Base-by-base conservation (phyloP, 2,888 invertebrate species). In the Exocentrus adspersus region DNA sequence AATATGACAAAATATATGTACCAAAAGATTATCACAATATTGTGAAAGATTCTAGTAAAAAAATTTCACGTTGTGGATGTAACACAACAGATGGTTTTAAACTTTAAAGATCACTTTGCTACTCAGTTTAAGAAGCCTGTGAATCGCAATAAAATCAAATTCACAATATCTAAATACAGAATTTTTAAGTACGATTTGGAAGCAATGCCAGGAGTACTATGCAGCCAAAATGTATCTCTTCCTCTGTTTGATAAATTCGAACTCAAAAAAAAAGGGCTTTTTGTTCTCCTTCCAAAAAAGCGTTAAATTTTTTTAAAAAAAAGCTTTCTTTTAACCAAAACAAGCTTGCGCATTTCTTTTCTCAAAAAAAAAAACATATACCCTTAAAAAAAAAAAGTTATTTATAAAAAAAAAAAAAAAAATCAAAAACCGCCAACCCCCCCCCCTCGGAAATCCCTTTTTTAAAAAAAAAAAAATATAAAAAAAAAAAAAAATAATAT, bases 161-260 rank as follows among this genome's bases (percentile, higher is more conserved):
- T 56, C 20, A 61, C 61, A 10, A 43, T 61, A 17, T 43, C 28
- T 7, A 61, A 42, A 48, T 56, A 56, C n/a, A 28, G 41, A 12
- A 43, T 58, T 28, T 28, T 57, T 32, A 42, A 30, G 9, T 45
- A 41, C 20, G 53, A 52, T 19, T n/a, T 17, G 5, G 21, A 37
- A 17, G 7, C 4, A 41, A 37, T 42, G 12, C 37, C 52, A 21
- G 32, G 41, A 9, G 3, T 45, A 9, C n/a, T 20, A 51, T 60
- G 60, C 12, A 60, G 53, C 12, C 16, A 51, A 24, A 53, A 53
- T 20, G 60, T 51, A 14, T 43, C 10, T 12, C 19, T 43, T 28
- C 46, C 46, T n/a, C 19, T 57, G 20, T 30, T 45, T 57, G 17
- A 57, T 16, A 30, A 30, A 32, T 45, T 24, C 30, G 45, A 28